phyloP scores from a whole-genome alignment of 2,797 vertebrate species.

The Muscicapa striata region DNA sequence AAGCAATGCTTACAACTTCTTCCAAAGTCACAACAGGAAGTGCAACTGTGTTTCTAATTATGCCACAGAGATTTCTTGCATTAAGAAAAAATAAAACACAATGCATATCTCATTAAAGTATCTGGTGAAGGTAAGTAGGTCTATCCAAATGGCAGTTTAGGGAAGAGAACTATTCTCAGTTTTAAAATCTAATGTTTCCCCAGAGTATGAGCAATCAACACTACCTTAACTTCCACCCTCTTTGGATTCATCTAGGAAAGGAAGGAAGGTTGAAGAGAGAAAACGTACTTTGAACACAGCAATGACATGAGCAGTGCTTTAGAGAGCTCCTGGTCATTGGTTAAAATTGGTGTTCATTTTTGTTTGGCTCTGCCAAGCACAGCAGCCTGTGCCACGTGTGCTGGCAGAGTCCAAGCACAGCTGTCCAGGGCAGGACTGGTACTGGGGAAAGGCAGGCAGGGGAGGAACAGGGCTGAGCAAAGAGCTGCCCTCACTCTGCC shows the following conservation, averaged over 20 bases:
- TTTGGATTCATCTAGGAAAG: neutral
- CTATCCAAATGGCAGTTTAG: neutral
- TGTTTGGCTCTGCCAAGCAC: neutral
- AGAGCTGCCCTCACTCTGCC: fast-evolving
- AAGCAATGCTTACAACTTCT: neutral
- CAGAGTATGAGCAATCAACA: neutral
- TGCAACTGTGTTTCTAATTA: neutral
- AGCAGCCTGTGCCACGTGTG: neutral
- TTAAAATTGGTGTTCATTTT: fast-evolving
- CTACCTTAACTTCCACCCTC: neutral
- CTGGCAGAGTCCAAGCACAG: neutral
- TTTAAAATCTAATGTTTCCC: neutral
- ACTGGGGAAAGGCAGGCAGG: neutral
- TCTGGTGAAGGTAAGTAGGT: neutral
- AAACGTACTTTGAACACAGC: neutral
- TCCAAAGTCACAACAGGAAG: neutral
- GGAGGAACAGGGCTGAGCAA: neutral
- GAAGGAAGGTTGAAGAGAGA: neutral
- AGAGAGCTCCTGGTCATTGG: neutral
- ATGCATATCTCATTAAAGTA: neutral
- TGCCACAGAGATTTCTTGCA: neutral
- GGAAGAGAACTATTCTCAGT: neutral
- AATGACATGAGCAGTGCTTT: neutral
- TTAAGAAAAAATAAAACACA: neutral
- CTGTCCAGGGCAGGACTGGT: fast-evolving